Evolutionary conservation across 2,888 invertebrate genomes (phyloP).

Genomic region (Trichopria drosophilae): DNA sequence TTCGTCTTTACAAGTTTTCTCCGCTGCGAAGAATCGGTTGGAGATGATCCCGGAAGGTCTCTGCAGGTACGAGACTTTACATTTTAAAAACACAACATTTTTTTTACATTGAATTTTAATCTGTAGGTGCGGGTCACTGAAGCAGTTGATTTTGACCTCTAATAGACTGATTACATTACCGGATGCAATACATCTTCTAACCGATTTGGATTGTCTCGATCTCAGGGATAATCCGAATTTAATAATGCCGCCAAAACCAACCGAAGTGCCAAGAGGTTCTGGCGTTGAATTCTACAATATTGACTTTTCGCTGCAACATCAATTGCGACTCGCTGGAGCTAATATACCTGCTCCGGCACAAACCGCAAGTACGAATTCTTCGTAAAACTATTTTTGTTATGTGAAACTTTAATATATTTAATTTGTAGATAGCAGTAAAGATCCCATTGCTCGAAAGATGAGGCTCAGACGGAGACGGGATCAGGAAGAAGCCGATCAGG

Average conservation of each 20-base stretch:
- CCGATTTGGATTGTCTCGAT: constrained; percentile 86
- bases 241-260: constrained; percentile 96
- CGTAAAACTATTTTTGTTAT: neutral
- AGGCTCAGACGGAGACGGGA: constrained; percentile 81
- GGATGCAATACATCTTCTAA: constrained; percentile 93
- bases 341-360: constrained; percentile 75
- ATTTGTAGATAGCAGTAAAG: constrained; percentile 69
- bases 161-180: constrained; percentile 95
- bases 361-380: constrained; percentile 68
- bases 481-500: constrained; percentile 80
- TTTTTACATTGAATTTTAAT: constrained; percentile 17
- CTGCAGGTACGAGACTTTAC: constrained; percentile 68
- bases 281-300: constrained; percentile 96
- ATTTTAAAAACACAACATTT: constrained; percentile 7
- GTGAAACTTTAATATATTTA: constrained; percentile 12
- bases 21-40: constrained; percentile 91
- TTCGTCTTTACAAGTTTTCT: constrained; percentile 89
- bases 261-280: constrained; percentile 74
- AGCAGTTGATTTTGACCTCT: constrained; percentile 88
- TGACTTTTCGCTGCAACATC: constrained; percentile 96
- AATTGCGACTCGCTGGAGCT: constrained; percentile 88
- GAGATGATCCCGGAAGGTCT: constrained; percentile 99
- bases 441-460: constrained; percentile 93
- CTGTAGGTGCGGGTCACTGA: constrained; percentile 86
- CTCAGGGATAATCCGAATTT: constrained; percentile 91